Conservation (phyloP, 2,888 invertebrate species). For the Campopleginae sp. region DNA sequence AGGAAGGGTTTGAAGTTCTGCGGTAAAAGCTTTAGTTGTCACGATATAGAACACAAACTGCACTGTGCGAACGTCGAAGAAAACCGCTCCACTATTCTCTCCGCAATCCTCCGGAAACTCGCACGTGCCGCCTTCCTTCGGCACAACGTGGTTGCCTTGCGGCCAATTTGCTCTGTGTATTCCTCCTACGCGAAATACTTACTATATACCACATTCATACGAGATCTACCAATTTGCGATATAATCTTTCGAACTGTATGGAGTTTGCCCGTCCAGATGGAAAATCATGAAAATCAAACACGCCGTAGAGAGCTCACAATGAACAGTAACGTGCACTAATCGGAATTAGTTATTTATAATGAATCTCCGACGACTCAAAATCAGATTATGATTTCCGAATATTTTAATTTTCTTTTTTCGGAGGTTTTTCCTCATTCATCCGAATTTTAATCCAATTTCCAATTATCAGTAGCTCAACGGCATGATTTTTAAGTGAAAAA, state of each 20-base stretch:
- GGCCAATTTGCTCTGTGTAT: constrained; percentile 44
- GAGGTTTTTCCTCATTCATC: neutral
- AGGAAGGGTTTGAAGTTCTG: constrained; percentile 50
- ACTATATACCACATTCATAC: constrained; percentile 6
- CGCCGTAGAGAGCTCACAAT: neutral
- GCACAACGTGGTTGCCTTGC: constrained; percentile 28
- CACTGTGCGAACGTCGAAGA: constrained; percentile 19
- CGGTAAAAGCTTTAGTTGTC: constrained; percentile 61
- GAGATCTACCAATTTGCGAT: constrained; percentile 16
- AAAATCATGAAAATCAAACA: constrained; percentile 33
- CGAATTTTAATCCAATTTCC: too few relatives aligned
- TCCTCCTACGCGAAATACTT: neutral
- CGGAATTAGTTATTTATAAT: neutral
- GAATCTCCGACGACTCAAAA: neutral
- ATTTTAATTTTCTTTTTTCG: neutral
- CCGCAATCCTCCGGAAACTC: constrained; percentile 42
- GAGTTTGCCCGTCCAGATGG: constrained; percentile 21
- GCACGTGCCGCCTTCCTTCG: constrained; percentile 50
- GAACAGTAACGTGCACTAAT: neutral
- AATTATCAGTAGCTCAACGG: too few relatives aligned
- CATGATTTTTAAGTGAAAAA: neutral
- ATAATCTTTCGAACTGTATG: constrained; percentile 16
- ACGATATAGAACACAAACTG: constrained; percentile 41
- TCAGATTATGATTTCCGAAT: neutral
- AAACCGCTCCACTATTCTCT: constrained; percentile 42